Evolutionary conservation across 2,113 vertebrate species (phyloP).

Genomic region (Orcinus orca): DNA sequence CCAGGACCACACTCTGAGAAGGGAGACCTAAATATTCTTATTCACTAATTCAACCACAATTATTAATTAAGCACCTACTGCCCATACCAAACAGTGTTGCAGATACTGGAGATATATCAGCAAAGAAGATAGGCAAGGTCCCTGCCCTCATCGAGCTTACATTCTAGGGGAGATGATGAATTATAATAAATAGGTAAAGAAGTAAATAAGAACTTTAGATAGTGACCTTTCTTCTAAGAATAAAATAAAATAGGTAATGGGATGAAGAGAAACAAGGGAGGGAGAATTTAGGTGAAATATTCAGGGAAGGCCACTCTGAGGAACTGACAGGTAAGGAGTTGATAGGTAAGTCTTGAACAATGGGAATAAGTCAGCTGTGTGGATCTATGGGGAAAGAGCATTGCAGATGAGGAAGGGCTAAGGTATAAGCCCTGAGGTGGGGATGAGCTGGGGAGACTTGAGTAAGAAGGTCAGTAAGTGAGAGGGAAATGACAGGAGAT

Average conservation of each 20-base stretch:
- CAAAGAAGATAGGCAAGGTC: neutral
- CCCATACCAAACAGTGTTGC: neutral
- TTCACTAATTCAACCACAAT: neutral
- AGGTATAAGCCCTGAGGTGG: conserved; percentile 40
- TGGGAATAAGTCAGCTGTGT: neutral
- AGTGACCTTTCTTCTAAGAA: conserved; percentile 2
- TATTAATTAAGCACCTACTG: neutral
- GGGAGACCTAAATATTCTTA: neutral
- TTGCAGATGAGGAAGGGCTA: conserved; percentile 40
- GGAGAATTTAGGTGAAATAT: neutral
- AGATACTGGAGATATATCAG: neutral
- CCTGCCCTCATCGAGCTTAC: neutral
- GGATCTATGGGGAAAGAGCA: conserved; percentile 24
- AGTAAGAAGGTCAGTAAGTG: conserved; percentile 5
- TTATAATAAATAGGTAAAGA: conserved; percentile 7
- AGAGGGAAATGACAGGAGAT: conserved; percentile 56
- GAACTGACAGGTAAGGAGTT: neutral
- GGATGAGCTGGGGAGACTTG: neutral
- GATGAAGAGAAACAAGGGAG: neutral
- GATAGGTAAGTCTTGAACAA: neutral
- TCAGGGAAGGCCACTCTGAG: neutral
- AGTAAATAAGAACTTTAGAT: conserved; percentile 30
- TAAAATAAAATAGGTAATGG: neutral
- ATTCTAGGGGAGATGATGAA: neutral
- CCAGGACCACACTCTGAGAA: neutral